Evolutionary conservation across 2,113 vertebrate species (phyloP).

Genomic region (Halcyon malimbica): DNA sequence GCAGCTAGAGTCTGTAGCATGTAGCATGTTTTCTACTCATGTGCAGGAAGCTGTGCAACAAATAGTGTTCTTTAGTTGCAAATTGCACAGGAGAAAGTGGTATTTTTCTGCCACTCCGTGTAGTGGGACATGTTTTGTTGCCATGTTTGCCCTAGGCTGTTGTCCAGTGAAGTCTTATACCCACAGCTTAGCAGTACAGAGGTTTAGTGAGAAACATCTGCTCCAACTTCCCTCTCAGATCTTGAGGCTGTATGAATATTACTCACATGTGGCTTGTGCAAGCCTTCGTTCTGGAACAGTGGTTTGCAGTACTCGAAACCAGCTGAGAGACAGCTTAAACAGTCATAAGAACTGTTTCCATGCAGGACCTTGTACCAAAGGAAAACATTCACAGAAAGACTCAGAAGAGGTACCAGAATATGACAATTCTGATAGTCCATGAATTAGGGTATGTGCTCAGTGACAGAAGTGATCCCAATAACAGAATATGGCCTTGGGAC

Average conservation of each 20-base stretch:
- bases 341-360: background rate
- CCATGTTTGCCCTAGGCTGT: background rate
- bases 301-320: background rate
- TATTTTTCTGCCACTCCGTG: background rate
- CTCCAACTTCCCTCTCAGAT: background rate
- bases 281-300: background rate
- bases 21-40: background rate
- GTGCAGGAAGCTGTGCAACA: background rate
- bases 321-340: background rate
- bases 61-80: background rate
- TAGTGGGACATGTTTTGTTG: background rate
- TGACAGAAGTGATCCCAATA: background rate
- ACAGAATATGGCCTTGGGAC: background rate
- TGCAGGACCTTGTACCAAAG: background rate
- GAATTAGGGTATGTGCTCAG: background rate
- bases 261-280: background rate
- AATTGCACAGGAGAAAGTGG: background rate
- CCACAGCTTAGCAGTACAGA: too few species aligned
- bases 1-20: background rate
- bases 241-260: background rate
- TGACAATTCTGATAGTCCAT: background rate
- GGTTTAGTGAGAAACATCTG: background rate
- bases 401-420: background rate
- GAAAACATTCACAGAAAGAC: background rate
- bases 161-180: background rate